Conservation (phyloP, 2,888 invertebrate species). For the Oasisia sp. region DNA sequence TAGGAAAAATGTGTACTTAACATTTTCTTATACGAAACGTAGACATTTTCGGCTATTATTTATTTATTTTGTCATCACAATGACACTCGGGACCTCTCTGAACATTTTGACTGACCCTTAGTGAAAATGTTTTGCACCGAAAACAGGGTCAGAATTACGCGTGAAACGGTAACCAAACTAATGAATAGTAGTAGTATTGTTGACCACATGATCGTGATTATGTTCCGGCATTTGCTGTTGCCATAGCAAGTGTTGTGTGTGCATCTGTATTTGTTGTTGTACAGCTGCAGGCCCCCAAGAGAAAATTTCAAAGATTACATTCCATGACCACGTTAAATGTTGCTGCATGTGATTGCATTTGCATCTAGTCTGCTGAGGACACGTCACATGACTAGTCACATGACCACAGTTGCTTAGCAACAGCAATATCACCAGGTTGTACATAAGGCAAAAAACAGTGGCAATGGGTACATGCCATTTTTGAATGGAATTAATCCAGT, state of each 20-base stretch:
- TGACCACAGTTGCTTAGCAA: slow-evolving; percentile 1
- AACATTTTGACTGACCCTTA: slow-evolving; percentile 2
- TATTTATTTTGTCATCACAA: background rate
- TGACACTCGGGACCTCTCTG: background rate
- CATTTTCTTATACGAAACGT: background rate
- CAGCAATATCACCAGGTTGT: background rate
- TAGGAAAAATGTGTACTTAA: background rate
- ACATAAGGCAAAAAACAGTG: background rate
- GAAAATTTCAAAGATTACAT: background rate
- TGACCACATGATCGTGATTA: background rate
- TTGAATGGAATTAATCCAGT: background rate
- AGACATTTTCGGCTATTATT: background rate
- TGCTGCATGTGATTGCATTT: background rate
- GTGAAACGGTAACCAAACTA: background rate
- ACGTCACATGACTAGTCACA: slow-evolving; percentile 17
- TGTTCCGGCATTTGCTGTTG: background rate
- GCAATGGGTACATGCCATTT: background rate
- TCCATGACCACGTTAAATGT: background rate
- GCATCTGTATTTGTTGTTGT: background rate
- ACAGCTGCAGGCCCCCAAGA: background rate
- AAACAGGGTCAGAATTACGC: background rate
- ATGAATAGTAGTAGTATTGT: background rate
- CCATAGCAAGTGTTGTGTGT: background rate
- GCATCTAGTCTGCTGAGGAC: background rate
- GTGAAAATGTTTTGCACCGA: background rate